phyloP scores from a whole-genome alignment of 2,888 invertebrate species.

The Ectobius pallidus region DNA sequence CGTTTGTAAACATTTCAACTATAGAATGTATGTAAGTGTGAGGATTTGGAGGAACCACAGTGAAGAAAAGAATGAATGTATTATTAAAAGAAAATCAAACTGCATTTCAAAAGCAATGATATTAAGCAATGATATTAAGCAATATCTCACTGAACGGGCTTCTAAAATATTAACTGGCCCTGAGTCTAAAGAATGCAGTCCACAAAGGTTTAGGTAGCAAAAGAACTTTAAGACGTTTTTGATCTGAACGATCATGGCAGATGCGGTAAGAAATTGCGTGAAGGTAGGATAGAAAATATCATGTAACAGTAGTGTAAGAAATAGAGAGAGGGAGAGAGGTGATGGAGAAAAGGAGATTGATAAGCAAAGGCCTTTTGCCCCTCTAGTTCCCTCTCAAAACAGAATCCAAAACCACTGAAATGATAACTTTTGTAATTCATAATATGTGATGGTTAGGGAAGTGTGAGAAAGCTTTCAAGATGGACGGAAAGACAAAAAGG shows the following conservation, averaged over 20 bases:
- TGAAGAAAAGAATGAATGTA: too few species aligned
- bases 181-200: too few species aligned
- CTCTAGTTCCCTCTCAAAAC: not conserved
- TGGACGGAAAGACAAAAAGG: too few species aligned
- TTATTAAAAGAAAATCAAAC: too few species aligned
- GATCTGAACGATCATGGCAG: not conserved
- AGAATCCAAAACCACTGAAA: conserved; percentile 5
- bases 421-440: not conserved
- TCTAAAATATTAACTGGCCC: too few species aligned
- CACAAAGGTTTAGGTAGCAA: too few species aligned
- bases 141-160: too few species aligned
- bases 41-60: too few species aligned
- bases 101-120: too few species aligned
- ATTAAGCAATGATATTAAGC: too few species aligned
- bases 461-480: not conserved
- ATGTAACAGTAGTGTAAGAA: not conserved
- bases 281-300: not conserved
- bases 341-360: not conserved
- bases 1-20: too few species aligned
- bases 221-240: conserved; percentile 1
- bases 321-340: not conserved
- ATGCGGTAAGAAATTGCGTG: not conserved
- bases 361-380: not conserved
- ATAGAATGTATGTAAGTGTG: too few species aligned
- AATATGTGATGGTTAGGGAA: not conserved